phyloP scores from a whole-genome alignment of 2,113 vertebrate species.

The Oreamnos americanus region DNA sequence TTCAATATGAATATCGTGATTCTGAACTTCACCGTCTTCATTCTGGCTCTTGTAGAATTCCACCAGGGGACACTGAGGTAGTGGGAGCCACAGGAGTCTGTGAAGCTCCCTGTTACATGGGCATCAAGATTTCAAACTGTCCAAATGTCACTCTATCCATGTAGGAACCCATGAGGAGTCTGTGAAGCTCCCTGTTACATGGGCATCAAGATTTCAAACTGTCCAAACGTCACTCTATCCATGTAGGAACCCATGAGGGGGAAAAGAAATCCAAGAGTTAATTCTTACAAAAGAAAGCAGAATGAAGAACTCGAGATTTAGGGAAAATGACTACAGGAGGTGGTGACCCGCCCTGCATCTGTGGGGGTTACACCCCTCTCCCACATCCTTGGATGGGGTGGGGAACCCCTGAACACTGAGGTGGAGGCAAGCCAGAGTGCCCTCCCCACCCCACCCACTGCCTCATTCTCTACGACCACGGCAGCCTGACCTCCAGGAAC shows the following conservation, averaged over 20 bases:
- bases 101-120: background rate
- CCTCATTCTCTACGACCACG: accelerated
- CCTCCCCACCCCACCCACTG: background rate
- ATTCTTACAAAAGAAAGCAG: background rate
- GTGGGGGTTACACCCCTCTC: background rate
- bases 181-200: background rate
- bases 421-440: no score
- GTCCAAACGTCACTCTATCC: background rate
- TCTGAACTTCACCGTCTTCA: background rate
- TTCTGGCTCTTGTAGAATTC: background rate
- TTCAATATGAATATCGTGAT: background rate
- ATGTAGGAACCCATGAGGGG: background rate
- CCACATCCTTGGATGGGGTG: background rate
- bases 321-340: background rate
- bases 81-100: background rate
- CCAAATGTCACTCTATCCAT: background rate
- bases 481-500: background rate
- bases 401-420: background rate
- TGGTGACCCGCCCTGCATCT: background rate
- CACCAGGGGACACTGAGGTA: background rate
- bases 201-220: background rate
- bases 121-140: background rate
- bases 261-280: background rate
- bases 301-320: background rate
- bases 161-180: background rate